Conservation (phyloP, 1,140 invertebrate genomes). For the Ericerus pela region DNA sequence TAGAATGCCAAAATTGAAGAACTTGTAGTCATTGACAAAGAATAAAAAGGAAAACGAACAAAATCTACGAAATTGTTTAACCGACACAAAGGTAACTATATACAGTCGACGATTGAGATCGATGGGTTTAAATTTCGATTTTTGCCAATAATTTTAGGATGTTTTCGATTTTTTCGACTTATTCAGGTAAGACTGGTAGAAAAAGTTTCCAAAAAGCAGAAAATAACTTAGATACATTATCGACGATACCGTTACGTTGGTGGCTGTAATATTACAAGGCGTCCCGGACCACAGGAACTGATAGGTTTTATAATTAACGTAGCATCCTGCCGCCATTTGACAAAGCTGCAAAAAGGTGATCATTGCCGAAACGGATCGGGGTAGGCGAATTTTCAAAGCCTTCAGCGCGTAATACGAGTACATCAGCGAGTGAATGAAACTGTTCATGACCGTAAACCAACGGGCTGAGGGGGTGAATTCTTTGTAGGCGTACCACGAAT, state of each 20-base stretch:
- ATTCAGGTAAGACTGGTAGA: conserved; percentile 67
- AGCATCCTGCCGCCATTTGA: conserved; percentile 90
- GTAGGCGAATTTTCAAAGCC: conserved; percentile 73
- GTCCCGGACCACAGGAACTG: conserved; percentile 46
- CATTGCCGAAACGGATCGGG: conserved; percentile 71
- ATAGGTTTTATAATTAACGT: conserved; percentile 76
- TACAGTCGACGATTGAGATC: no score
- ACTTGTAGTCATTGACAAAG: no score
- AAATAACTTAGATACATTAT: conserved; percentile 92
- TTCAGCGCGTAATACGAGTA: conserved; percentile 90
- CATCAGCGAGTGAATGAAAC: conserved; percentile 94
- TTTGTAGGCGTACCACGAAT: conserved; percentile 93
- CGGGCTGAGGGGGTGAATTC: conserved; percentile 92
- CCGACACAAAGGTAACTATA: no score
- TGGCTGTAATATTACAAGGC: conserved; percentile 68
- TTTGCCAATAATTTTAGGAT: conserved; percentile 3
- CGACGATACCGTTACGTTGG: conserved; percentile 76
- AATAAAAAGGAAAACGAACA: no score
- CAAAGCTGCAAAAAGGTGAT: conserved; percentile 82
- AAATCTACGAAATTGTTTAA: no score
- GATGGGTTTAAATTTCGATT: no score
- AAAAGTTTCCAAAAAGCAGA: conserved; percentile 76
- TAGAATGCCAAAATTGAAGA: no score
- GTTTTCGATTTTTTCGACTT: conserved; percentile 14
- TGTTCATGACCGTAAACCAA: conserved; percentile 99